Evolutionary conservation across 2,888 invertebrate genomes (phyloP), one percentile per base, ranked within the genome.

Genomic region (Petrolisthes manimaculis): DNA sequence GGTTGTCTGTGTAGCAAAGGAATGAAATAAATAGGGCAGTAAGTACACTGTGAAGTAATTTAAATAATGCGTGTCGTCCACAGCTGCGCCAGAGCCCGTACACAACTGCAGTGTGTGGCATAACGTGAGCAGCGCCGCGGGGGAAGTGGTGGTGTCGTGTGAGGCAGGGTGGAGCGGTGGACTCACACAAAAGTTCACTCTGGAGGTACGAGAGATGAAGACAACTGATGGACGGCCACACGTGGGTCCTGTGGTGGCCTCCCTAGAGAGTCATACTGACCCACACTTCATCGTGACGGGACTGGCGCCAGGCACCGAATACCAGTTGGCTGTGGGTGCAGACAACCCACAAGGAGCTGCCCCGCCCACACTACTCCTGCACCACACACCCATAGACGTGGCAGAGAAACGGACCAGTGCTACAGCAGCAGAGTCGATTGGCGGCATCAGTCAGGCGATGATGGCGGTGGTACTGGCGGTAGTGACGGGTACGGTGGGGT

Each of bases 371-470:
- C 67, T 78, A 5, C 75, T 90, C 9, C 24, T 77, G 21, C 89
- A 90, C 88, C 85, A 86, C 61, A 90, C 90, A 18, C 90, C 90
- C 56, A 90, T 90, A 37, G 90, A 90, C 86, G 89, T 90, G 75
- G 90, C 90, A 1, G 90, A 90, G 84, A 90, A 89, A 53, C 67
- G 90, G 55, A 79, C 83, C 75, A 90, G 90, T 24, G 84, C 86
- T 8, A 83, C 87, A 53, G 84, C 83, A 12, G 87, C 86, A 0
- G 86, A 86, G 67, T 67, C 86, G 24, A 80, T 71, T 12, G 67
- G 61, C 18, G 77, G 77, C 12, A 9, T 78, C n/a, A 37, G 53
- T n/a, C 67, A 51, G 8, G 83, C 81, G 18, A 77, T 77, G 86
- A 81, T 83, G 75, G 71, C 87, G 5, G 83, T 83, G 21, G 69